Evolutionary conservation across 1,140 invertebrate species (phyloP), one percentile per base, ranked within the genome.

Genomic region (Lerema accius): DNA sequence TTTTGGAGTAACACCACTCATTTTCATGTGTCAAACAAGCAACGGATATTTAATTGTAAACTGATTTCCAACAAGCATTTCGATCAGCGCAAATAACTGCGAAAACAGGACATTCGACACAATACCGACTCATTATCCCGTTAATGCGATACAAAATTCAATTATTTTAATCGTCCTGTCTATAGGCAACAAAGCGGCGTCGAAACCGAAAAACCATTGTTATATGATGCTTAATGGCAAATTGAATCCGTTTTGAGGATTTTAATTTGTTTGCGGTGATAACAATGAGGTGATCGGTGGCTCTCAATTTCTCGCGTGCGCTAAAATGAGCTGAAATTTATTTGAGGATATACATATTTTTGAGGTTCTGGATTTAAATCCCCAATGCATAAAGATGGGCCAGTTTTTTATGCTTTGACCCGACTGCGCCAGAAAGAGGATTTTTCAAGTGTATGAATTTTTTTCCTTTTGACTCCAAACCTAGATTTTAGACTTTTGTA

Each of bases 201-300:
- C 45, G 42, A 19, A 58, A 58, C 55, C 55, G 55, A 58, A 58
- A 58, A 58, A 58, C 39, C 42, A 28, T 37, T 45, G 55, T 58
- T 58, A 46, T 58, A 46, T 46, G n/a, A 37, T 46, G 42, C 42
- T 58, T 58, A 58, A 58, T 58, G 55, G 55, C 42, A 58, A 23
- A 58, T 46, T 58, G 40, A 58, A 58, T 46, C 55, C 26, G 42
- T 58, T 55, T 58, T 11, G 53, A 35, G 42, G 55, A 58, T 58
- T 58, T 58, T 58, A 58, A 58, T 58, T 58, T 46, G 53, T 10
- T 35, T 46, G 26, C 10, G 53, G 15, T 3, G 42, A 58, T 46
- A 58, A 46, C 40, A 46, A 58, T 58, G 53, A 32, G 40, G 6
- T 28, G 35, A 11, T 37, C 35, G 35, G 35, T n/a, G 35, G 9